Percentiles rank a stretch among this genome's conserved stretches.
phyloP scores from a whole-genome alignment of 2,113 vertebrate genomes.

The Atrichornis clamosus region DNA sequence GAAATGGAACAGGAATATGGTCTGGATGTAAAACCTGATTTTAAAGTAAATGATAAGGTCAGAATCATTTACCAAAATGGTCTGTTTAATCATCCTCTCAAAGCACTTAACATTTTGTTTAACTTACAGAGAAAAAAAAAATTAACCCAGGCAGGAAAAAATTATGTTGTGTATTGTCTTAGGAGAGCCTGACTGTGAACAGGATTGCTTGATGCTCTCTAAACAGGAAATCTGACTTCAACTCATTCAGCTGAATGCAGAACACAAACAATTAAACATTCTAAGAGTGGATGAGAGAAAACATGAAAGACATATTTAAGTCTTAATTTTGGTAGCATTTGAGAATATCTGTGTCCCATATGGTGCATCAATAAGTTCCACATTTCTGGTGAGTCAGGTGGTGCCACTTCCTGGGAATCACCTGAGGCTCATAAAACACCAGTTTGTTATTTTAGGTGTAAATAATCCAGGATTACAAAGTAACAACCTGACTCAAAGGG shows the following conservation, averaged over 20 bases:
- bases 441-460: not conserved
- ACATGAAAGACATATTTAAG: not conserved
- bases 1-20: not conserved
- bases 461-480: not conserved
- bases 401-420: not conserved
- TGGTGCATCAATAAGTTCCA: not conserved
- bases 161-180: not conserved
- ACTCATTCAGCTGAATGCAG: not conserved
- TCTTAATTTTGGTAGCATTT: not conserved
- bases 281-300: not conserved
- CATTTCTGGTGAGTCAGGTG: not conserved
- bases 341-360: not conserved
- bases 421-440: not conserved
- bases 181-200: not conserved
- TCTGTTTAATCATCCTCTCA: not conserved
- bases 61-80: not conserved
- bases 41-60: not conserved
- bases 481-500: not conserved
- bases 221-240: not conserved
- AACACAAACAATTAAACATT: not conserved
- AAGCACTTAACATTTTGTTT: not conserved
- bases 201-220: not conserved
- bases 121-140: not conserved
- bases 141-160: not conserved
- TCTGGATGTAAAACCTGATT: not conserved